Conservation (phyloP, 2,797 vertebrate species). For the Scolopax bukidnonensis region DNA sequence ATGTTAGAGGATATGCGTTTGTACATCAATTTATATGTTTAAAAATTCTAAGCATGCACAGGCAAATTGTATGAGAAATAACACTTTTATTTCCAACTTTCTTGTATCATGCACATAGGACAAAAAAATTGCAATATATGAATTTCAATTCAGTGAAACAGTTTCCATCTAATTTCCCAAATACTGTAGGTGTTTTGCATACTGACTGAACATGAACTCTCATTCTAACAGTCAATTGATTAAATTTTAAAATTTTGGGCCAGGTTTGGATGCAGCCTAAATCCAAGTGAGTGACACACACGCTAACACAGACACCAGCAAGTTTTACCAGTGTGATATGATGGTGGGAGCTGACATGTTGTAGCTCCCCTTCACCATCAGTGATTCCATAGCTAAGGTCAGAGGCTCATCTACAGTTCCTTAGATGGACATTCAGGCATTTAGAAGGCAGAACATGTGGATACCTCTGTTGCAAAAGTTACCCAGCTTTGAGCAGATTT, state of each 20-base stretch:
- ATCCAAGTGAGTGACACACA: not conserved
- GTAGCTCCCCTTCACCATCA: not conserved
- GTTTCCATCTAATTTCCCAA: not conserved
- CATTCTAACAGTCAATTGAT: not conserved
- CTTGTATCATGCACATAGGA: not conserved
- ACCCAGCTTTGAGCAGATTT: not conserved
- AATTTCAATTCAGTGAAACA: not conserved
- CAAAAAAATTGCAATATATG: not conserved
- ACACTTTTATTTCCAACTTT: not conserved
- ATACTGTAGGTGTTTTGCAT: not conserved
- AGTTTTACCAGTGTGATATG: not conserved
- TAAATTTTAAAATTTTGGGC: not conserved
- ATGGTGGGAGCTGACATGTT: not conserved
- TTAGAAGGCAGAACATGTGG: not conserved
- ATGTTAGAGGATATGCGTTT: not conserved
- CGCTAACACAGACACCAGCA: not conserved
- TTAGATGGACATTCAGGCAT: not conserved
- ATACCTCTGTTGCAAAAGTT: not conserved
- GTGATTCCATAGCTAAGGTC: not conserved
- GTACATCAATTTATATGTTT: not conserved
- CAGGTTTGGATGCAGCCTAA: not conserved
- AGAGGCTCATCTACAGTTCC: not conserved
- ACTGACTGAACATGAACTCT: not conserved
- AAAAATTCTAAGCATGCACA: not conserved
- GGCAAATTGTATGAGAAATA: not conserved